Evolutionary conservation across 2,888 invertebrate genomes (phyloP).

Genomic region (Drosophila percnosoma): DNA sequence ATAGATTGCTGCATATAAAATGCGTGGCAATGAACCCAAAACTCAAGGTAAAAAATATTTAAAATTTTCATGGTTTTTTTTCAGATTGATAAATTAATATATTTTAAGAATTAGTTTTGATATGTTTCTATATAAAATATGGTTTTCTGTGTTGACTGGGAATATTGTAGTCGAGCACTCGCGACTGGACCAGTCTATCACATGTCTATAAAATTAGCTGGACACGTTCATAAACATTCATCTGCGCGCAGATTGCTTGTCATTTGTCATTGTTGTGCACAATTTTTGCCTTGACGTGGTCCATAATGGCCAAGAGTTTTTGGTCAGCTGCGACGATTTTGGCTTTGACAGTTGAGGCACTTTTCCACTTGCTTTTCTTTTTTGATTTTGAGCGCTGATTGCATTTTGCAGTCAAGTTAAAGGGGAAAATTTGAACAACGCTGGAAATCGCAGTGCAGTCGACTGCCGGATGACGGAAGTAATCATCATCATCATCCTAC

Average conservation of each 20-base stretch:
- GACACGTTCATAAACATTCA: neutral
- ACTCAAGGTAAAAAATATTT: neutral
- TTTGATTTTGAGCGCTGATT: conserved; percentile 1
- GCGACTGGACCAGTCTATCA: neutral
- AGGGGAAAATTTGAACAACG: conserved; percentile 20
- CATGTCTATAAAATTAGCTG: neutral
- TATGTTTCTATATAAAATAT: neutral
- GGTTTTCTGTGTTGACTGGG: neutral
- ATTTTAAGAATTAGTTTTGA: neutral
- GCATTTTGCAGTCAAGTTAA: conserved; percentile 15
- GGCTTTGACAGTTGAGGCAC: conserved; percentile 8
- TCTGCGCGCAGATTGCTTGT: neutral
- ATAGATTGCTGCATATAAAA: neutral
- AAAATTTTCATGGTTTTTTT: neutral
- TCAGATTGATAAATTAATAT: neutral
- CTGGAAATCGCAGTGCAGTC: conserved; percentile 32
- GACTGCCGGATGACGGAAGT: conserved; percentile 54
- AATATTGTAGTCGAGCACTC: neutral
- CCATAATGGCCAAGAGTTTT: conserved; percentile 1
- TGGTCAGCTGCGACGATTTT: conserved; percentile 9
- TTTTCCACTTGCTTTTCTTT: conserved; percentile 17
- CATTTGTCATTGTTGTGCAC: conserved; percentile 3
- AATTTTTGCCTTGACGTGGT: neutral
- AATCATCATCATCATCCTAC: conserved; percentile 53
- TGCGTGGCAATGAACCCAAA: neutral